Conservation (phyloP, 2,113 vertebrate genomes). For the Poecilia latipinna region DNA sequence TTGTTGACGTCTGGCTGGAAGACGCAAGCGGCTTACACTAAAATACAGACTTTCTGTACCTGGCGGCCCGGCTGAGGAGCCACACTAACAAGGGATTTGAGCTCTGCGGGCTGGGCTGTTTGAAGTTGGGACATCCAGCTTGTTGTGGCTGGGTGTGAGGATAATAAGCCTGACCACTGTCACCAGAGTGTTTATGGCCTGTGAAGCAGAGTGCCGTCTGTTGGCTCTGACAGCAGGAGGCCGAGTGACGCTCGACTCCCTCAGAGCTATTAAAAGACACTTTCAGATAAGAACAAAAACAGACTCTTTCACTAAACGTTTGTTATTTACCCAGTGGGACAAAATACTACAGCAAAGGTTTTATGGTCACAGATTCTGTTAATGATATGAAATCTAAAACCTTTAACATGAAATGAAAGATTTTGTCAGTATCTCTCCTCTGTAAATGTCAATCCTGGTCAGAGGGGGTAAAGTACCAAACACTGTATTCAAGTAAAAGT, state of each 20-base stretch:
- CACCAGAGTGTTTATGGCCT: slow-evolving; percentile 77
- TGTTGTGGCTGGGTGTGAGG: slow-evolving; percentile 55
- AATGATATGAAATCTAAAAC: background rate
- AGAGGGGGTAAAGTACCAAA: too few species aligned
- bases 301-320: slow-evolving; percentile 32
- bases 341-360: slow-evolving; percentile 1
- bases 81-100: slow-evolving; percentile 40
- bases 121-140: slow-evolving; percentile 45
- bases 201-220: slow-evolving; percentile 62
- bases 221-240: slow-evolving; percentile 74
- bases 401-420: background rate
- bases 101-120: slow-evolving; percentile 48
- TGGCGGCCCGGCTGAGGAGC: slow-evolving; percentile 8
- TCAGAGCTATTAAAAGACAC: slow-evolving; percentile 67
- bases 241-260: slow-evolving; percentile 37
- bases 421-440: background rate
- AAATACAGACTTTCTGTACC: background rate
- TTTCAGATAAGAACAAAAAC: slow-evolving; percentile 67
- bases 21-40: slow-evolving; percentile 9
- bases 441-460: too few species aligned
- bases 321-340: slow-evolving; percentile 25
- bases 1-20: background rate
- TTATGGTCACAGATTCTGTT: background rate
- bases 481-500: too few species aligned
- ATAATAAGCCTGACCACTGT: slow-evolving; percentile 70